These are phyloP conservation scores for Gorsachius magnificus DNA, from an alignment of 2,797 vertebrate genomes.

Conservation along the genomic window DNA sequence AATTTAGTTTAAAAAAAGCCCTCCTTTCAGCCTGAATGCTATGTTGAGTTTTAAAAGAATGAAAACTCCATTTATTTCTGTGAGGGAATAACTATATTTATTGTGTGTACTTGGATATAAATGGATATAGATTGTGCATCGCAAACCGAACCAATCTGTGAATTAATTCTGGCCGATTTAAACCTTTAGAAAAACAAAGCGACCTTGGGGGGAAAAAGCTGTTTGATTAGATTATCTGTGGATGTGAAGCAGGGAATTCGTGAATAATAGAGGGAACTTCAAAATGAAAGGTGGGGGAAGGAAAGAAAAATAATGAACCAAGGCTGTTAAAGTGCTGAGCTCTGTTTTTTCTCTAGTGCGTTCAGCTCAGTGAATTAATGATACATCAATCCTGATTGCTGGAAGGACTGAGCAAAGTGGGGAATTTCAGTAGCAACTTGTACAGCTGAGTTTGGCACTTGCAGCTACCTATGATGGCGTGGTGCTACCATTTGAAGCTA, in stretches of 20 bases:
- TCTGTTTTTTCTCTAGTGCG: constrained; percentile 8
- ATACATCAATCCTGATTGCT: neutral
- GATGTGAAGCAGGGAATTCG: neutral
- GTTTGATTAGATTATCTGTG: constrained; percentile 5
- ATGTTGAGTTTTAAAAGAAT: neutral
- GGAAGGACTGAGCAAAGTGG: neutral
- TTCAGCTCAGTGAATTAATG: constrained; percentile 43
- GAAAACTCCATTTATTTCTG: neutral
- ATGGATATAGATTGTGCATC: neutral
- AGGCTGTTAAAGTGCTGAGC: constrained; percentile 37
- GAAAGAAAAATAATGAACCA: neutral
- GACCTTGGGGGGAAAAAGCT: neutral
- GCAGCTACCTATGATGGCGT: rapidly evolving
- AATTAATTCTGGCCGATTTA: constrained; percentile 15
- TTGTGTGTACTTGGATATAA: neutral
- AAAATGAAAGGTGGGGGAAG: neutral
- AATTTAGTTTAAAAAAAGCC: neutral
- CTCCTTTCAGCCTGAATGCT: neutral
- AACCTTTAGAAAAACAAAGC: constrained; percentile 8
- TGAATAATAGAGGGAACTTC: neutral
- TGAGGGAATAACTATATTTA: neutral
- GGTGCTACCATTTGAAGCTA: neutral
- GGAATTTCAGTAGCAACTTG: neutral
- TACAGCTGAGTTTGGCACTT: neutral
- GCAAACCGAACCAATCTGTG: neutral